Percentiles rank a stretch among this genome's conserved stretches.
phyloP scores from a whole-genome alignment of 2,797 vertebrate genomes.

The Toxotes lorentzi region DNA sequence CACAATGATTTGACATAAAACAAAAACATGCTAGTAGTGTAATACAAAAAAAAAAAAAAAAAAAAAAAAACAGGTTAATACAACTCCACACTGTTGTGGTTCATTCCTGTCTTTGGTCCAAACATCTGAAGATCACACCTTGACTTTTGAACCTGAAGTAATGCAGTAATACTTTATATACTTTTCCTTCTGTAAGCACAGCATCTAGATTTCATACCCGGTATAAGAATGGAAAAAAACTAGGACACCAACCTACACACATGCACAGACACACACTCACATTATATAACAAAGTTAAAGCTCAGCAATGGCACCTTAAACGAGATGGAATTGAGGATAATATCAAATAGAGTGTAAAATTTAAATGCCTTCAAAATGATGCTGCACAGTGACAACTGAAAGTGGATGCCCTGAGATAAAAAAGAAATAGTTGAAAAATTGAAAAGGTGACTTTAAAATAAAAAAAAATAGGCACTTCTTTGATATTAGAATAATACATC shows the following conservation, averaged over 20 bases:
- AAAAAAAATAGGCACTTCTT: conserved; percentile 24
- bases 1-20: neutral
- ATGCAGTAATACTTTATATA: neutral
- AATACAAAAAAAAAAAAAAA: neutral
- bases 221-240: neutral
- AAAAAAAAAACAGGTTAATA: conserved; percentile 25
- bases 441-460: neutral
- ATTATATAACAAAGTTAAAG: conserved; percentile 7
- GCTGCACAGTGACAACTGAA: conserved; percentile 53
- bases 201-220: conserved; percentile 18
- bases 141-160: conserved; percentile 14
- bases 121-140: conserved; percentile 45
- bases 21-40: neutral
- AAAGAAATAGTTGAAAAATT: neutral
- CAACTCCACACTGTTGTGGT: neutral
- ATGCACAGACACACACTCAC: conserved; percentile 1
- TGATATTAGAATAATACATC: neutral
- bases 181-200: conserved; percentile 16
- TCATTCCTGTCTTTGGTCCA: conserved; percentile 68
- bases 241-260: conserved; percentile 2
- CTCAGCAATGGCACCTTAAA: conserved; percentile 5
- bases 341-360: conserved; percentile 14
- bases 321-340: conserved; percentile 22
- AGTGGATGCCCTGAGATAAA: conserved; percentile 63
- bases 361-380: conserved; percentile 6